phyloP scores from a whole-genome alignment of 1,140 invertebrate species.

The Pachypsylla venusta region DNA sequence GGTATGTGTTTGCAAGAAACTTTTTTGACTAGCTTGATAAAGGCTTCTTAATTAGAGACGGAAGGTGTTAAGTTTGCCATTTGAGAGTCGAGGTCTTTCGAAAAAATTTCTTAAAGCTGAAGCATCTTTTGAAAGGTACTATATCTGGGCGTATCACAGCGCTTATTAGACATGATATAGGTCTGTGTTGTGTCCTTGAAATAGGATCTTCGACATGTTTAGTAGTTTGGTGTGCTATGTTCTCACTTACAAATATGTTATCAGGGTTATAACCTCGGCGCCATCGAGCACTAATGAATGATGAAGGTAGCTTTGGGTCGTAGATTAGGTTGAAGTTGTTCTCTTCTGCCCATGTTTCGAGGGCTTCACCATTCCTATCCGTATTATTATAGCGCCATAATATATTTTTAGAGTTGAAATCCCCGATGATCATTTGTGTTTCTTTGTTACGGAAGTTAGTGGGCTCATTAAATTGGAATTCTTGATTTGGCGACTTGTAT shows the following conservation, averaged over 20 bases:
- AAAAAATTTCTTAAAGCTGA: constrained; percentile 12
- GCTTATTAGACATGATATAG: constrained; percentile 10
- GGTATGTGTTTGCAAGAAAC: too few species aligned
- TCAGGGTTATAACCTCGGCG: constrained; percentile 4
- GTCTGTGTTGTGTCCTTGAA: constrained; percentile 10
- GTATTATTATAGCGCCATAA: constrained; percentile 11
- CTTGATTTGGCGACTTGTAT: background rate
- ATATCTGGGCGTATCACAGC: background rate
- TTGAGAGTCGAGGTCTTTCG: constrained; percentile 3
- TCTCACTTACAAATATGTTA: constrained; percentile 7
- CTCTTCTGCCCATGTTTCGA: constrained; percentile 10
- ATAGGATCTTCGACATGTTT: constrained; percentile 10
- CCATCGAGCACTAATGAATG: constrained; percentile 12
- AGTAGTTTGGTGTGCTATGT: background rate
- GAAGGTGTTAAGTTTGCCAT: background rate
- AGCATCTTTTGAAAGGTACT: constrained; percentile 13
- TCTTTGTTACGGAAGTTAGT: constrained; percentile 10
- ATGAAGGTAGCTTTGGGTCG: constrained; percentile 11
- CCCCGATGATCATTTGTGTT: constrained; percentile 11
- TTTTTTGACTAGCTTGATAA: constrained; percentile 2
- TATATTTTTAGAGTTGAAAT: constrained; percentile 13
- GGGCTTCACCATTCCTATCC: constrained; percentile 3
- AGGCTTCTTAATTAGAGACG: background rate
- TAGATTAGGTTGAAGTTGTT: constrained; percentile 8
- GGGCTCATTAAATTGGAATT: constrained; percentile 8